Conservation (phyloP, 2,113 vertebrate genomes). For the Tapirus terrestris region DNA sequence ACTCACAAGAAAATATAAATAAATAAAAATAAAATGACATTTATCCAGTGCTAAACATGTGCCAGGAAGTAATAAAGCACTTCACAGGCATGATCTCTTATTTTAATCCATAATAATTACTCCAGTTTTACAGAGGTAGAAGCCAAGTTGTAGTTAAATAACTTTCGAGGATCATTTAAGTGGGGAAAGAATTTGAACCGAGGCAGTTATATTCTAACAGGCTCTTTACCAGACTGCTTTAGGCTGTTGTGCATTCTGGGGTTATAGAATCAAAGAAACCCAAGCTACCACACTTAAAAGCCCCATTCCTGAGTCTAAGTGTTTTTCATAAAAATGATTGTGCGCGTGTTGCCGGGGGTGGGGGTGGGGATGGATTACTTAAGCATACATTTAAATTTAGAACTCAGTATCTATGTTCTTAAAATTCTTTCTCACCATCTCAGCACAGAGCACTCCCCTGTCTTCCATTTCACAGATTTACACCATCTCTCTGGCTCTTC, state of each 20-base stretch:
- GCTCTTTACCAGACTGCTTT: background rate
- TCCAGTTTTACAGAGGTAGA: background rate
- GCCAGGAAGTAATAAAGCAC: background rate
- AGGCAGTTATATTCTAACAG: background rate
- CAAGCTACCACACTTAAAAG: fast-evolving
- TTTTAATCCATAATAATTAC: background rate
- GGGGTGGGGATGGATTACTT: background rate
- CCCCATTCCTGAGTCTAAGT: background rate
- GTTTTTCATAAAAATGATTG: background rate
- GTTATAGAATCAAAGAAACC: background rate
- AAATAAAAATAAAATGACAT: background rate
- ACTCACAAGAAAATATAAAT: too few relatives aligned
- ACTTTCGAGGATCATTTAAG: background rate
- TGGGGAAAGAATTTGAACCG: background rate
- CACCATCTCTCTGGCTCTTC: background rate
- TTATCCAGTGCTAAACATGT: background rate
- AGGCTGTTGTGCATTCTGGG: background rate
- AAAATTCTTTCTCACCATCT: background rate
- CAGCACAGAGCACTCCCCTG: background rate
- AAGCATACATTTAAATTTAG: background rate
- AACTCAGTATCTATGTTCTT: background rate
- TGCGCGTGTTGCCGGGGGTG: fast-evolving
- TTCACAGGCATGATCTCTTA: background rate
- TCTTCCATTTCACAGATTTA: background rate
- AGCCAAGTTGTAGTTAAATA: background rate